Percentiles rank a stretch among this genome's conserved stretches.
phyloP scores from a whole-genome alignment of 2,888 invertebrate genomes.

The Philhelius pedissequus region DNA sequence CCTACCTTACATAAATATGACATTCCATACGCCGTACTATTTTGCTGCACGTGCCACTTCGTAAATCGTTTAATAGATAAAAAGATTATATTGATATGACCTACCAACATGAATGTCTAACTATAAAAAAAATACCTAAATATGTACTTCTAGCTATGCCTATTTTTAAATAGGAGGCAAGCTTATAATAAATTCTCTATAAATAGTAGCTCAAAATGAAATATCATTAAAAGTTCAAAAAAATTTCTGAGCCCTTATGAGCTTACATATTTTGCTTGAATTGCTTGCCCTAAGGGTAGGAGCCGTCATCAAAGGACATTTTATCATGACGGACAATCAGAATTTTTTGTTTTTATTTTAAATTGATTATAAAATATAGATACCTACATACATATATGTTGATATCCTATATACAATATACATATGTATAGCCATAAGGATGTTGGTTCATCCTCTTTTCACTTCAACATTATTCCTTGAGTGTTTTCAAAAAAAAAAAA shows the following conservation, averaged over 20 bases:
- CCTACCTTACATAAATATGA: too few relatives aligned
- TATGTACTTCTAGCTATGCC: too few relatives aligned
- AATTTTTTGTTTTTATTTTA: background rate
- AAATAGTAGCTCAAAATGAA: background rate
- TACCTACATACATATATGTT: too few relatives aligned
- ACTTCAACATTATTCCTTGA: background rate
- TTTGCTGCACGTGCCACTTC: too few relatives aligned
- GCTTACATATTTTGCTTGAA: background rate
- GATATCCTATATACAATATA: background rate
- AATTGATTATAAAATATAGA: conserved; percentile 1
- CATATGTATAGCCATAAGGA: background rate
- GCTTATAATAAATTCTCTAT: background rate
- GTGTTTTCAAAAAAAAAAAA: background rate
- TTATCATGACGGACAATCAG: background rate
- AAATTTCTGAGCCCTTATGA: background rate
- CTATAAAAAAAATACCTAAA: too few relatives aligned
- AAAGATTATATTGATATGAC: too few relatives aligned
- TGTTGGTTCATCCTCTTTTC: background rate
- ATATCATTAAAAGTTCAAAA: background rate
- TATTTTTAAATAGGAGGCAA: too few relatives aligned
- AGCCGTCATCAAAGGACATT: background rate
- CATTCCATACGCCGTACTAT: too few relatives aligned
- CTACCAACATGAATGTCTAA: too few relatives aligned
- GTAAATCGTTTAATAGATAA: too few relatives aligned
- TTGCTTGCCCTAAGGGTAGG: background rate